Percentiles rank a stretch among this genome's conserved stretches.
These are phyloP conservation scores for Ephestia elutella DNA, from an alignment of 1,140 invertebrate species.

Conservation along the genomic window DNA sequence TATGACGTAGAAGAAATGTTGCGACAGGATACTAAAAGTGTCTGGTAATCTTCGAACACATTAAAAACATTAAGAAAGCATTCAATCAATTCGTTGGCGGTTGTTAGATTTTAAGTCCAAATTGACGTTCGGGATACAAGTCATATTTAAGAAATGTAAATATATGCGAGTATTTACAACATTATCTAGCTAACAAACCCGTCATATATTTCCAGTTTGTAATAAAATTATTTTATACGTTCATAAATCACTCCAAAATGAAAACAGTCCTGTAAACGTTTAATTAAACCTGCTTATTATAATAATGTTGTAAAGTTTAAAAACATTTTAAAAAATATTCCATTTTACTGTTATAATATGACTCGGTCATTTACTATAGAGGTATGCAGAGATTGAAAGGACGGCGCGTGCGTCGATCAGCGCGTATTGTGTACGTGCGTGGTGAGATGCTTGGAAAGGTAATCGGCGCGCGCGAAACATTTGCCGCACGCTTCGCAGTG, in stretches of 20 bases:
- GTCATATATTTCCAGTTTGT: slow-evolving; percentile 1
- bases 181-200: neutral
- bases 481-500: slow-evolving; percentile 94
- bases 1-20: too few relatives aligned
- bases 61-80: too few relatives aligned
- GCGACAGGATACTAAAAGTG: too few relatives aligned
- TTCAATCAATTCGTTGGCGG: neutral
- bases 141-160: slow-evolving; percentile 3
- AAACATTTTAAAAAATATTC: slow-evolving; percentile 72
- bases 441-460: slow-evolving; percentile 92
- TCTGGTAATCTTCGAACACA: too few relatives aligned
- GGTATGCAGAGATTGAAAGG: slow-evolving; percentile 54
- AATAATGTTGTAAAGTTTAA: slow-evolving; percentile 67
- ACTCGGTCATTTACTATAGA: slow-evolving; percentile 59
- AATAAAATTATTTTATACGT: neutral
- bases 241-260: slow-evolving; percentile 52
- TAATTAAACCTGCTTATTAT: slow-evolving; percentile 66
- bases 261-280: slow-evolving; percentile 59
- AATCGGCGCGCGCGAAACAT: slow-evolving; percentile 91
- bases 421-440: slow-evolving; percentile 87
- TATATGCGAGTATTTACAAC: neutral
- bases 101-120: neutral
- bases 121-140: neutral
- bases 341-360: slow-evolving; percentile 61
- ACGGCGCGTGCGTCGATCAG: slow-evolving; percentile 48